Evolutionary conservation across 2,113 vertebrate genomes (phyloP).

Genomic region (mouse (Mus musculus)): DNA sequence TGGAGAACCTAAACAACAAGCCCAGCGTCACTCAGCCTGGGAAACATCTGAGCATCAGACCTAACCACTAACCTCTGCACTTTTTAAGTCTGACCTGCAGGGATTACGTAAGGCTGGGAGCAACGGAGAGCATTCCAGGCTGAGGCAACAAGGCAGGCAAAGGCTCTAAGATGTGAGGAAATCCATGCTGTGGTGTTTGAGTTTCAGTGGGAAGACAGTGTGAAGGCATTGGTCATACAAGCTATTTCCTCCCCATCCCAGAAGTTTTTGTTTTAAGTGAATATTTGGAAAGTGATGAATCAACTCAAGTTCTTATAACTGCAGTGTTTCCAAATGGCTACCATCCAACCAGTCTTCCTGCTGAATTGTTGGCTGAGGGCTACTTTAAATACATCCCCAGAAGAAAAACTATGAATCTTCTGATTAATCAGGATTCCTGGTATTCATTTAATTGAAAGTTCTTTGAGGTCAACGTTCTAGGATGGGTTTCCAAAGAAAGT

Average conservation of each 20-base stretch:
- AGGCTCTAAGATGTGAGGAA: slow-evolving; percentile 1
- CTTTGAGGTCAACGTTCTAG: slow-evolving; percentile 29
- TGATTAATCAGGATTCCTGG: slow-evolving; percentile 59
- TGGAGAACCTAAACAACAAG: slow-evolving; percentile 20
- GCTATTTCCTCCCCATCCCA: background rate
- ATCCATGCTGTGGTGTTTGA: background rate
- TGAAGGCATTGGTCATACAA: background rate
- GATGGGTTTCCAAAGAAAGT: slow-evolving; percentile 5
- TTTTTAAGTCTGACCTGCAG: background rate
- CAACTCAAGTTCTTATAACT: slow-evolving; percentile 26
- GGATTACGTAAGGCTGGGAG: background rate
- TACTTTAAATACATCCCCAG: slow-evolving; percentile 34
- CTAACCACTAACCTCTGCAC: background rate
- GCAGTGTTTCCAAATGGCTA: slow-evolving; percentile 29
- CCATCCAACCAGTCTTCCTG: background rate
- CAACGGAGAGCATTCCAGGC: background rate
- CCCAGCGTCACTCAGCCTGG: background rate
- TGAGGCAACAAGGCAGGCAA: background rate
- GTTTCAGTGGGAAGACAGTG: slow-evolving; percentile 2
- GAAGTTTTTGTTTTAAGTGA: slow-evolving; percentile 11
- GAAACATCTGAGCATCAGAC: background rate
- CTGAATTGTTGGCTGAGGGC: slow-evolving; percentile 14
- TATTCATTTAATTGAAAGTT: slow-evolving; percentile 39
- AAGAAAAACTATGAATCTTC: background rate
- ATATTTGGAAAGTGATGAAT: slow-evolving; percentile 49